Conservation (phyloP, 2,113 vertebrate genomes). For the Cephalopterus ornatus region DNA sequence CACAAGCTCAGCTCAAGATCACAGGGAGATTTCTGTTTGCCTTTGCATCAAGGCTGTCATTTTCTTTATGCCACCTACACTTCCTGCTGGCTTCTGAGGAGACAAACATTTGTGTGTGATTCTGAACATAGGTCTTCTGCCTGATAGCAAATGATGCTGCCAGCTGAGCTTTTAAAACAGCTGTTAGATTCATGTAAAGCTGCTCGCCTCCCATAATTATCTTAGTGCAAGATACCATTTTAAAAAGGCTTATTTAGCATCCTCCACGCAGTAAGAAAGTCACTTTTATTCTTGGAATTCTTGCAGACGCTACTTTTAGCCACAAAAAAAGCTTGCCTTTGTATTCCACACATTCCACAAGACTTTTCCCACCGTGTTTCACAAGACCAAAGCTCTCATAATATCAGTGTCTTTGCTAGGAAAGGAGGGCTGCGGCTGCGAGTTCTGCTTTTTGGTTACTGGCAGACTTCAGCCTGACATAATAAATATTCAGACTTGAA, state of each 20-base stretch:
- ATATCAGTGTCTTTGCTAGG: not conserved
- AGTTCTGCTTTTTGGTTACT: not conserved
- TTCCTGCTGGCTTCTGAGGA: not conserved
- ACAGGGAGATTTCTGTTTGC: not conserved
- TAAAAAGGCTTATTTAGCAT: not conserved
- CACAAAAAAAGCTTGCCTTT: not conserved
- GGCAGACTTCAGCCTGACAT: not conserved
- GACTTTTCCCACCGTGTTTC: not conserved
- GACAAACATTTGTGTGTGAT: not conserved
- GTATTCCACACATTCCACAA: not conserved
- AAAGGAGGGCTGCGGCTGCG: not conserved
- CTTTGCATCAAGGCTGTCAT: not conserved
- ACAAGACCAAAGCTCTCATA: not conserved
- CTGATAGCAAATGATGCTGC: not conserved
- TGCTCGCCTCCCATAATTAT: not conserved
- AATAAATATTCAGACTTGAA: not conserved
- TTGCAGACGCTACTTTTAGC: not conserved
- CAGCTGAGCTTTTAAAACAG: not conserved
- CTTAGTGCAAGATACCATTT: not conserved
- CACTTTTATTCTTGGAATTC: not conserved
- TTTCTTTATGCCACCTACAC: not conserved
- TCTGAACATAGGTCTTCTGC: not conserved
- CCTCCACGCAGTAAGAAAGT: not conserved
- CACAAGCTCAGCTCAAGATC: not conserved
- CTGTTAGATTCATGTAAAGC: not conserved